Percentiles rank a stretch among this genome's conserved stretches.
phyloP scores from a whole-genome alignment of 1,140 invertebrate species.

The Drosophila triauraria region DNA sequence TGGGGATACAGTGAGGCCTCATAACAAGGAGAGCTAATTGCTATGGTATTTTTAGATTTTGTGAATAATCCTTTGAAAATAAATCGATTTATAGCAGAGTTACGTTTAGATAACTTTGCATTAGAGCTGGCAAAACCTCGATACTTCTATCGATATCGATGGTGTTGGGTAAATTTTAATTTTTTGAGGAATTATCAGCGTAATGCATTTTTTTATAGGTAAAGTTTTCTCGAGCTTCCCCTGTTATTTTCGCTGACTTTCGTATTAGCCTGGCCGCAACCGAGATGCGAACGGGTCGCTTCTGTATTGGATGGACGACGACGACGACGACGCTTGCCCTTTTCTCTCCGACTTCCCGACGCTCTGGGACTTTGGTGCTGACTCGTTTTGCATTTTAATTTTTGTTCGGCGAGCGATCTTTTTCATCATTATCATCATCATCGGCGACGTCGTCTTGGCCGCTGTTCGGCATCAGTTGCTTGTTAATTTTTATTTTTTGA shows the following conservation, averaged over 20 bases:
- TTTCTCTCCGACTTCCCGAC: slow-evolving; percentile 24
- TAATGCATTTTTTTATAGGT: too few species aligned
- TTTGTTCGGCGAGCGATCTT: slow-evolving; percentile 55
- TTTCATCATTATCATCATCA: slow-evolving; percentile 65
- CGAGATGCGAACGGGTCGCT: slow-evolving; percentile 37
- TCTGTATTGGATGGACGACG: slow-evolving; percentile 43
- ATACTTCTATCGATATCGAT: background rate
- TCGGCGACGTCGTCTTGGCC: slow-evolving; percentile 36
- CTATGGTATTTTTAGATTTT: too few species aligned
- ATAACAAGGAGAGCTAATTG: too few species aligned
- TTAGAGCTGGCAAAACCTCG: background rate
- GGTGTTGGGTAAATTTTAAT: too few species aligned
- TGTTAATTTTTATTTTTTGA: slow-evolving; percentile 79
- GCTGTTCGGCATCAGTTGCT: slow-evolving; percentile 51
- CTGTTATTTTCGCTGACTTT: slow-evolving; percentile 16
- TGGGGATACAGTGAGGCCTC: slow-evolving; percentile 22
- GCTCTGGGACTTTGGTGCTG: slow-evolving; percentile 29
- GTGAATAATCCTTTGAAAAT: background rate
- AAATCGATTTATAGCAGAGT: too few species aligned
- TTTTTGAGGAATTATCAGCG: too few species aligned
- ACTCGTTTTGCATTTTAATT: slow-evolving; percentile 84
- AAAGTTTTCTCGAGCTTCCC: background rate
- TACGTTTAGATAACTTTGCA: background rate
- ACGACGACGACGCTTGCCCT: slow-evolving; percentile 17
- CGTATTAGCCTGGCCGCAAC: slow-evolving; percentile 20